Percentiles rank a stretch among this genome's conserved stretches.
phyloP scores from a whole-genome alignment of 2,888 invertebrate species.

The Chouioia cunea region DNA sequence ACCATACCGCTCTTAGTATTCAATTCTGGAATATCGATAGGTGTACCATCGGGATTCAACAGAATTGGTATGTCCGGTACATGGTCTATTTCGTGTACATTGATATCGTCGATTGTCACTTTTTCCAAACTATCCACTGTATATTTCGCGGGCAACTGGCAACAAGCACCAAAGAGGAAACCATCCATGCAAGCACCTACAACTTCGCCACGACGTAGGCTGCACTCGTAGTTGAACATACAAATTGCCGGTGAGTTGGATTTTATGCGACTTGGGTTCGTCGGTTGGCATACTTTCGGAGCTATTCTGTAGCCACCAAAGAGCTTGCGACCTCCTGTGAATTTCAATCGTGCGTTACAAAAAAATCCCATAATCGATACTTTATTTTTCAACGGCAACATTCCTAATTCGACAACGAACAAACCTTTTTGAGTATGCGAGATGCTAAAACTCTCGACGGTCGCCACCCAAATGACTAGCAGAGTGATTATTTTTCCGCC shows the following conservation, averaged over 20 bases:
- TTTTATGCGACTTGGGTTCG: constrained; percentile 74
- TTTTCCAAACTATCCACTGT: constrained; percentile 54
- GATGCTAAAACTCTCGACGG: constrained; percentile 58
- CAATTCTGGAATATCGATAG: constrained; percentile 53
- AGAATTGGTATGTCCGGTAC: constrained; percentile 65
- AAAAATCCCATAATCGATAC: constrained; percentile 6
- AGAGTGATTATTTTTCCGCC: constrained; percentile 57
- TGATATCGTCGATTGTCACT: constrained; percentile 53
- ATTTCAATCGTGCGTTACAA: constrained; percentile 6
- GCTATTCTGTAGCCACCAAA: constrained; percentile 91
- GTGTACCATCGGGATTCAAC: constrained; percentile 63
- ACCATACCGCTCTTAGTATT: constrained; percentile 50
- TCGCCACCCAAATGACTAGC: constrained; percentile 57
- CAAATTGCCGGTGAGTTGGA: constrained; percentile 78
- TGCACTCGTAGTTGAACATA: constrained; percentile 94
- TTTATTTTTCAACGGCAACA: not conserved
- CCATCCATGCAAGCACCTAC: constrained; percentile 94
- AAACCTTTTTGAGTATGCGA: constrained; percentile 55
- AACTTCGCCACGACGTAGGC: constrained; percentile 82
- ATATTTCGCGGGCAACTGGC: constrained; percentile 76
- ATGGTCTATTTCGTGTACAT: constrained; percentile 62
- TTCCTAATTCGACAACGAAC: not conserved
- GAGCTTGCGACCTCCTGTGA: constrained; percentile 72
- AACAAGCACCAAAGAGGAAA: constrained; percentile 92
- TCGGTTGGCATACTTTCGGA: constrained; percentile 83